Evolutionary conservation across 1,140 invertebrate species (phyloP), one percentile per base, ranked within the genome.

Genomic region (Hermetia illucens): DNA sequence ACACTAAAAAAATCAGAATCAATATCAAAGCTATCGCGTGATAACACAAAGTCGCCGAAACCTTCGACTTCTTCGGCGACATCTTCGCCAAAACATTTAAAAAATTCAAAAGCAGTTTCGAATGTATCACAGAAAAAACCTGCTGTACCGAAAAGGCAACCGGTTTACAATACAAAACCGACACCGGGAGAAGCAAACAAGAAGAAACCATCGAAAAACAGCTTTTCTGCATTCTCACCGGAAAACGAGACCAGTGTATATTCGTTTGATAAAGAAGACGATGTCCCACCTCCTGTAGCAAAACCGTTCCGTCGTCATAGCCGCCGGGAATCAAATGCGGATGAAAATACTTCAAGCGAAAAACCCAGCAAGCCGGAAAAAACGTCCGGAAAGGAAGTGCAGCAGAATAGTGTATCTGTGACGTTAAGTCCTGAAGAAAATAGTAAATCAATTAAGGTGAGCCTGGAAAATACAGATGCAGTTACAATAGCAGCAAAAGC

Each of bases 181-280:
- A 53, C 3, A 18, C 20, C 21, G n/a, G 12, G 8, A 4, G 53
- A 51, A 18, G 47, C 53, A 12, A 3, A 24, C 16, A 41, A 44
- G 20, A 13, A 13, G n/a, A 38, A 32, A 39, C 40, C 44, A 44
- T 30, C 32, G 36, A 27, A 38, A 34, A 34, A 21, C 17, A 16
- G 21, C 36, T 44, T 43, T 40, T 41, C 38, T 41, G 75, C 77
- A 2, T 79, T 79, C 54, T 77, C 75, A 1, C 71, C 71, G 0
- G 71, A 75, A 43, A 77, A 79, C 47, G 76, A 80, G 47, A 75
- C 72, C 25, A 77, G 75, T 45, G 74, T 79, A 21, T 79, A 79
- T 48, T 76, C 77, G 1, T 80, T 80, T 53, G 74, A 76, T 41
- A 73, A 71, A 38, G 72, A 77, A 42, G 69, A 68, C 24, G 45